Percentiles rank a stretch among this genome's conserved stretches.
These are phyloP conservation scores for Melanargia galathea DNA, from an alignment of 2,888 invertebrate genomes.

Conservation along the genomic window DNA sequence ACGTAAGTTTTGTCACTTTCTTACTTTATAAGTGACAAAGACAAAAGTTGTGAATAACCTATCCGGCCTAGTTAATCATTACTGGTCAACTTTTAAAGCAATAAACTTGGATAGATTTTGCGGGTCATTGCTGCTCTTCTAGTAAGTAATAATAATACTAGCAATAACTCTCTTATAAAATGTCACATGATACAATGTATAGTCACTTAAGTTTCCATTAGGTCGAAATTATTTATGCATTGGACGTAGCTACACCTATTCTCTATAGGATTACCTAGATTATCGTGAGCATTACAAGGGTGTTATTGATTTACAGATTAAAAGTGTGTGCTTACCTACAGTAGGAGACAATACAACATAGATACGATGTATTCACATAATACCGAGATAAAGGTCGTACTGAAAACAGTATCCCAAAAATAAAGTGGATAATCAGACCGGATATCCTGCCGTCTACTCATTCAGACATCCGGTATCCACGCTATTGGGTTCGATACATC, in stretches of 20 bases:
- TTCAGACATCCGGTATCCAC: slow-evolving; percentile 35
- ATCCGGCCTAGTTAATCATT: too few relatives aligned
- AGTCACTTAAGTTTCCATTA: too few relatives aligned
- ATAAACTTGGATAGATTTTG: too few relatives aligned
- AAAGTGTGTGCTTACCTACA: not conserved
- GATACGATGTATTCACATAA: not conserved
- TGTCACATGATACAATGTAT: too few relatives aligned
- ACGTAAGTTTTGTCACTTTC: too few relatives aligned
- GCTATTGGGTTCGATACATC: slow-evolving; percentile 23
- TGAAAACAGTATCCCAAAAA: slow-evolving; percentile 36
- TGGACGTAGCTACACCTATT: not conserved
- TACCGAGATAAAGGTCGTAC: slow-evolving; percentile 11
- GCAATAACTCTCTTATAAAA: too few relatives aligned
- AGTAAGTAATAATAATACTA: too few relatives aligned
- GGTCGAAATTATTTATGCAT: not conserved
- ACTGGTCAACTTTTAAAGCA: too few relatives aligned
- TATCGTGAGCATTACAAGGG: not conserved
- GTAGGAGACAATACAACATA: not conserved
- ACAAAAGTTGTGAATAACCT: too few relatives aligned
- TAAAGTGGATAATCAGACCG: slow-evolving; percentile 36
- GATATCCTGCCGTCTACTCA: slow-evolving; percentile 33
- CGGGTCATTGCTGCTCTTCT: too few relatives aligned
- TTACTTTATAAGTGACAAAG: too few relatives aligned
- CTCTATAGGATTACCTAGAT: not conserved
- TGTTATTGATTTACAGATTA: not conserved